Evolutionary conservation across 2,797 vertebrate genomes (phyloP).

Genomic region (Aeoliscus strigatus): DNA sequence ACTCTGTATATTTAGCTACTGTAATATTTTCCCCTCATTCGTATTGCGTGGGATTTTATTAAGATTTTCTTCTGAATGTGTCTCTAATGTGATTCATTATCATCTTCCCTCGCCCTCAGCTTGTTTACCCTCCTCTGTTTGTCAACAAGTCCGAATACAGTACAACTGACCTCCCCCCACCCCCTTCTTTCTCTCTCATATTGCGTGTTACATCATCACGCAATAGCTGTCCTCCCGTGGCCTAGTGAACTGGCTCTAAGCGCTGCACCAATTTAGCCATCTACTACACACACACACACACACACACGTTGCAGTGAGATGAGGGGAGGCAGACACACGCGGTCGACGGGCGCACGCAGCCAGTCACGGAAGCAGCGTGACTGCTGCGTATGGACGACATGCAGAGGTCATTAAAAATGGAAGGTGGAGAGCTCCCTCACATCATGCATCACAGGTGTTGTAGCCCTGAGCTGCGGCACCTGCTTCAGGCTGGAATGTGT

Average conservation of each 20-base stretch:
- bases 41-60: too few relatives aligned
- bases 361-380: slow-evolving; percentile 59
- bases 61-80: too few relatives aligned
- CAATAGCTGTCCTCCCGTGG: slow-evolving; percentile 71
- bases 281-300: slow-evolving; percentile 51
- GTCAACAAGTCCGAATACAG: slow-evolving; percentile 42
- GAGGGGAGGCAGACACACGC: slow-evolving; percentile 51
- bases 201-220: slow-evolving; percentile 76
- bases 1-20: too few relatives aligned
- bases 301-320: too few relatives aligned
- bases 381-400: slow-evolving; percentile 12
- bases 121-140: slow-evolving; percentile 34
- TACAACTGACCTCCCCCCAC: slow-evolving; percentile 45
- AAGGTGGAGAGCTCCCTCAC: too few relatives aligned
- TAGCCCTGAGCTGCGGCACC: too few relatives aligned
- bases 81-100: too few relatives aligned
- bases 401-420: slow-evolving; percentile 21
- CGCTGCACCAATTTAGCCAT: slow-evolving; percentile 56
- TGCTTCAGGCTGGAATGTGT: too few relatives aligned
- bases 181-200: slow-evolving; percentile 18
- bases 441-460: too few relatives aligned
- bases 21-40: too few relatives aligned
- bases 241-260: slow-evolving; percentile 75
- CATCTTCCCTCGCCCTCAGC: neutral
- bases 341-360: slow-evolving; percentile 27